Evolutionary conservation across 2,113 vertebrate genomes (phyloP), one percentile per base, ranked within the genome.

Genomic region (Nothobranchius furzeri): DNA sequence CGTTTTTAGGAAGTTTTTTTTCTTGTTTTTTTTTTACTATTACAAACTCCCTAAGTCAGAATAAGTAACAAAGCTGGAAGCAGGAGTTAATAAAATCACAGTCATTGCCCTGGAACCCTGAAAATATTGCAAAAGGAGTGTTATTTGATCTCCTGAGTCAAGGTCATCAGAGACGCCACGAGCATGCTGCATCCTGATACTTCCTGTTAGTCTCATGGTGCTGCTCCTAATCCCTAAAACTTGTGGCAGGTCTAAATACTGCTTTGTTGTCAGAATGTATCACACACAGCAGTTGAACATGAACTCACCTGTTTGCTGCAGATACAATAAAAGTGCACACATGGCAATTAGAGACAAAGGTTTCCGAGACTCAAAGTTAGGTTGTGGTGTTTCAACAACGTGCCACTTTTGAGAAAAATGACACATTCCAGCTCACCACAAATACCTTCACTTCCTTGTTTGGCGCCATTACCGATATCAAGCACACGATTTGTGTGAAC

Each of bases 291-390:
- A 24, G 14, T 11, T 40, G 12, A 62, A 67, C 54, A 60, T 68
- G 55, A 74, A n/a, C 60, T 46, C 57, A 70, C 65, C 47, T 69
- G 78, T 17, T 47, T 58, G 70, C 60, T 76, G 69, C 43, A 37
- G 53, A n/a, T n/a, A n/a, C 30, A 30, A 30, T 30, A 3, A 30
- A 30, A 43, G 45, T 30, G 14, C 50, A 58, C 52, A 66, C 13
- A 10, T 51, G 50, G 56, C 40, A 11, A 25, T 49, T 25, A 12
- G 43, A 60, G 49, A 40, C n/a, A 14, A 35, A 55, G 43, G 12
- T 54, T 56, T 50, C 42, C 35, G 15, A 17, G 55, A 61, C 64
- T 51, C 48, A 36, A 8, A 45, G 9, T 60, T 68, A 53, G 45
- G 43, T 46, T 20, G 25, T 35, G 17, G 0, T 12, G 55, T 10